Base-by-base conservation (phyloP, 2,888 invertebrate genomes). In the Drosophila kuntzei region DNA sequence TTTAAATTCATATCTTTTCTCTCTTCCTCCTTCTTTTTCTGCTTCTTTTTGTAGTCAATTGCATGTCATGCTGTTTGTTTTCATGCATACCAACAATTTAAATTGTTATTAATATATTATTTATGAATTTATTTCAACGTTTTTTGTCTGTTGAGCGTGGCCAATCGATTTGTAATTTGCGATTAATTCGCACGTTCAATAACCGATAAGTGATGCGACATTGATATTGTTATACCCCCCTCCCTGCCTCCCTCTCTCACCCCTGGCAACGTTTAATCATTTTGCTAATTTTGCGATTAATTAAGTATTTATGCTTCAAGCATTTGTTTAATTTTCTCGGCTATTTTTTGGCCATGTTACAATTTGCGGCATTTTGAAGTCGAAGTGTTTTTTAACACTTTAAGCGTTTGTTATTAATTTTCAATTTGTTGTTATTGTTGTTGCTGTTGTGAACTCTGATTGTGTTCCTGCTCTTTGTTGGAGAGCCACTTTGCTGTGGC, bases 141-240 rank as follows among this genome's bases (percentile, higher is more conserved):
- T 71, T 72, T 70, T 66, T 70, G 25, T 1, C 37, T 12, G 39
- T 20, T 18, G 65, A 69, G 87, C 80, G 80, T 50, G 18, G 41
- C 83, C 27, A 81, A 88, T 88, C 60, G 83, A 81, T 86, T 82
- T 60, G 61, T 72, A 61, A 86, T 60, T 75, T 53, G 53, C 60
- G 41, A 44, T 65, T 61, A 71, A 55, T 60, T 61, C 59, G 55
- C 64, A 53, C 81, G 80, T 81, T 80, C 80, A 80, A 75, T 51
- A 75, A 71, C 80, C 80, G 80, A 80, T 80, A 80, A 79, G 70
- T 68, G 62, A 72, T 54, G 70, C 71, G 80, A 72, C 80, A 81
- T 81, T 80, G 82, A 72, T 70, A 61, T 70, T 79, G 55, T 37
- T 57, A 54, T 18, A 12, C 11, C 8, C 36, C 37, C 11, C 25